Conservation (phyloP, 2,797 vertebrate genomes). For the Rallus crepitans region DNA sequence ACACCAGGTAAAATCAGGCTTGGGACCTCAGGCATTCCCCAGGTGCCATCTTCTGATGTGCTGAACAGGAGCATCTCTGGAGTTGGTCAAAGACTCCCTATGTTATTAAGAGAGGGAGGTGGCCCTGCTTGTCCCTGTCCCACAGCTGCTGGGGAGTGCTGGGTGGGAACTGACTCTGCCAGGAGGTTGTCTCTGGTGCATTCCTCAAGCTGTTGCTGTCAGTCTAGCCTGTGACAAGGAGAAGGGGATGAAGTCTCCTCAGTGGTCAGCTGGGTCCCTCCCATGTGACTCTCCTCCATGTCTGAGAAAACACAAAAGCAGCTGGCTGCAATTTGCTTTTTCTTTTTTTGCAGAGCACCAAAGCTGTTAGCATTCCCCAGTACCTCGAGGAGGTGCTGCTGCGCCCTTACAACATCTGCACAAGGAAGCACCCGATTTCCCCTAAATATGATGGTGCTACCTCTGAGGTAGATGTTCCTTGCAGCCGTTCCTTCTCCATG, state of each 20-base stretch:
- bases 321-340: not conserved
- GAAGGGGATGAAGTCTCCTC: not conserved
- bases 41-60: not conserved
- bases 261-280: not conserved
- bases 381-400: fast-evolving
- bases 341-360: not conserved
- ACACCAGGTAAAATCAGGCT: not conserved
- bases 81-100: not conserved
- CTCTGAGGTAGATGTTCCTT: not conserved
- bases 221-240: not conserved
- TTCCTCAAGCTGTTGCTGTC: fast-evolving
- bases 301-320: not conserved
- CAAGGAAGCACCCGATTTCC: not conserved
- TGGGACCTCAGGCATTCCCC: not conserved
- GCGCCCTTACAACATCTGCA: fast-evolving
- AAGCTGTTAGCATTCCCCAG: not conserved
- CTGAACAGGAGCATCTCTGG: not conserved
- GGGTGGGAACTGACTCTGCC: not conserved
- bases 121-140: not conserved
- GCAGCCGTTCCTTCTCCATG: not conserved
- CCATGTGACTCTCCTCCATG: not conserved
- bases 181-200: fast-evolving
- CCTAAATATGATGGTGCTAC: no score
- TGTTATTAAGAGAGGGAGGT: fast-evolving
- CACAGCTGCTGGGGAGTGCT: not conserved